A percentile compares a stretch with the other conserved stretches of the same genome.
Conservation (phyloP, 1,140 invertebrate genomes). For the Araneus ventricosus region DNA sequence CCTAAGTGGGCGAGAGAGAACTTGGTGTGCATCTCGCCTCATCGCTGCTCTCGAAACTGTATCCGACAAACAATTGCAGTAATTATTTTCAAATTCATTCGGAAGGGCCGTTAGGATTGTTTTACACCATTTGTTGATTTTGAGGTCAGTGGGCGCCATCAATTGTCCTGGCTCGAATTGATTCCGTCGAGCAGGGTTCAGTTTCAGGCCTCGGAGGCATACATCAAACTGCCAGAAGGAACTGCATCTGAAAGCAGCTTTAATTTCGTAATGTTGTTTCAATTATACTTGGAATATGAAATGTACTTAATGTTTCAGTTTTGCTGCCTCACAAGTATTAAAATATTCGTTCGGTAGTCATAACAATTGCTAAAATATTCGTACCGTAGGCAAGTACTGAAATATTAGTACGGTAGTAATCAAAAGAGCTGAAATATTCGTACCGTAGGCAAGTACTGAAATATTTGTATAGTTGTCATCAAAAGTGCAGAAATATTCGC, state of each 20-base stretch:
- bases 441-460: too few species aligned
- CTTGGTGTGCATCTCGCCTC: not conserved
- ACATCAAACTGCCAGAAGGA: not conserved
- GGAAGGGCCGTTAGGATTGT: constrained; percentile 27
- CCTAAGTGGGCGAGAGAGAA: constrained; percentile 32
- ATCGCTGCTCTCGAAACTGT: not conserved
- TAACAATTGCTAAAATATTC: too few species aligned
- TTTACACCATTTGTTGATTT: constrained; percentile 60
- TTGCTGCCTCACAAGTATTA: too few species aligned
- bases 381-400: too few species aligned
- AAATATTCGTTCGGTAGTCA: too few species aligned
- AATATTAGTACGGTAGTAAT: too few species aligned
- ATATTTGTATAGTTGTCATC: too few species aligned
- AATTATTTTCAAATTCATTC: constrained; percentile 58
- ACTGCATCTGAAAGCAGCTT: not conserved
- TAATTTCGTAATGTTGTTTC: too few species aligned
- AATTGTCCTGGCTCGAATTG: not conserved
- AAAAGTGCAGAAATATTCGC: too few species aligned
- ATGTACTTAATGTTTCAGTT: too few species aligned
- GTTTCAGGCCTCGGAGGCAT: not conserved
- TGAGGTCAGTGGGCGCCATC: constrained; percentile 41
- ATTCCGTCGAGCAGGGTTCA: not conserved
- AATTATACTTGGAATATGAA: too few species aligned
- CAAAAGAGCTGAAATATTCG: too few species aligned
- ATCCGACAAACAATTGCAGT: constrained; percentile 50